phyloP scores from a whole-genome alignment of 2,888 invertebrate genomes.

The Dendrolimus pini region DNA sequence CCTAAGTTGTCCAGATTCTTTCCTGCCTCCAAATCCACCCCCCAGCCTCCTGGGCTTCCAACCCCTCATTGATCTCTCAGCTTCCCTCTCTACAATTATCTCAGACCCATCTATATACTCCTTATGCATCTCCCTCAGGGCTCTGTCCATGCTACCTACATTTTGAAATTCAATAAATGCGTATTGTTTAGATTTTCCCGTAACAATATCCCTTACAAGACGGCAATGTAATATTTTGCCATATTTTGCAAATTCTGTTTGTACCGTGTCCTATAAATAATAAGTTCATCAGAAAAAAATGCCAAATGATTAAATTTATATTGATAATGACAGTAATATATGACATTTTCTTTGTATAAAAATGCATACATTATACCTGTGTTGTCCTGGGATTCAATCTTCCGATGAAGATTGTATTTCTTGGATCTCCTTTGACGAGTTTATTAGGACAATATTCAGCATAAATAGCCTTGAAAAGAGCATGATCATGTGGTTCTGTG shows the following conservation, averaged over 20 bases:
- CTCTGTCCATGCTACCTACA: constrained; percentile 76
- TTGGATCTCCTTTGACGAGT: constrained; percentile 81
- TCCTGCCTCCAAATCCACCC: constrained; percentile 91
- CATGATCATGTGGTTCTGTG: constrained; percentile 87
- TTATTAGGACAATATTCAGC: constrained; percentile 81
- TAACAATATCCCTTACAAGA: constrained; percentile 87
- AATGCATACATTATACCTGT: constrained; percentile 53
- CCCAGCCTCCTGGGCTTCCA: constrained; percentile 92
- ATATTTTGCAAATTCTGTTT: constrained; percentile 77
- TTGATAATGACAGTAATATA: constrained; percentile 3
- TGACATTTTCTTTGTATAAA: not conserved
- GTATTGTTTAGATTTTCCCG: constrained; percentile 88
- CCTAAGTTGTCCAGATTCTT: constrained; percentile 90
- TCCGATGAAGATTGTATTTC: constrained; percentile 85
- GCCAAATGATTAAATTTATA: too few relatives aligned
- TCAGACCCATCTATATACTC: constrained; percentile 80
- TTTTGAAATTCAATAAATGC: constrained; percentile 90
- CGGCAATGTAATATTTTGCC: constrained; percentile 80
- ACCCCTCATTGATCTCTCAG: constrained; percentile 81
- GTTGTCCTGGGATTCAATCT: constrained; percentile 82
- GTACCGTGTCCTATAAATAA: constrained; percentile 67
- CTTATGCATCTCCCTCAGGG: constrained; percentile 77
- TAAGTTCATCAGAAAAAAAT: too few relatives aligned
- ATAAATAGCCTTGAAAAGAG: constrained; percentile 81
- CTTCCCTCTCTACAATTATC: constrained; percentile 85